Conservation (phyloP, 2,888 invertebrate genomes). For the Netelia inedita region DNA sequence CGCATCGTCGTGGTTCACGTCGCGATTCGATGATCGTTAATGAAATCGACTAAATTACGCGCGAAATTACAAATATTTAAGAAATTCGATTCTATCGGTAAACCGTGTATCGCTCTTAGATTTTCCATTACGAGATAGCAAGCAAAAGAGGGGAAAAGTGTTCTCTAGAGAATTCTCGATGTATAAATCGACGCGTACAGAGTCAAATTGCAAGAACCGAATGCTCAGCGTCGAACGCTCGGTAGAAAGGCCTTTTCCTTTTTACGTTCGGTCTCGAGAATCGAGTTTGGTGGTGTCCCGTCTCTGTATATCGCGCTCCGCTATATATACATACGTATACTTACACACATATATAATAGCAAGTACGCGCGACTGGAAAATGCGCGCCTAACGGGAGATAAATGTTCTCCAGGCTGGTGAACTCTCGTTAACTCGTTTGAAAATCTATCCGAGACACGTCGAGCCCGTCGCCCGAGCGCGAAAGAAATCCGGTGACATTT, state of each 20-base stretch:
- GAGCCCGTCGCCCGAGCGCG: slow-evolving; percentile 7
- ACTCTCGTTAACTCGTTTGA: slow-evolving; percentile 48
- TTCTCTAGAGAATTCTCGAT: not conserved
- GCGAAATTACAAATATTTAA: not conserved
- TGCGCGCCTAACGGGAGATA: slow-evolving; percentile 45
- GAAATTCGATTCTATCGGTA: not conserved
- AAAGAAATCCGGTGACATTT: too few relatives aligned
- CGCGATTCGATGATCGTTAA: slow-evolving; percentile 16
- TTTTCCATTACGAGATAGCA: slow-evolving; percentile 32
- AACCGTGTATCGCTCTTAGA: slow-evolving; percentile 1
- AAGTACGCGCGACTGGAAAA: slow-evolving; percentile 9
- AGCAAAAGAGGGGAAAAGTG: slow-evolving; percentile 5
- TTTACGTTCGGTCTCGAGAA: slow-evolving; percentile 60
- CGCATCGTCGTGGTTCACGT: slow-evolving; percentile 29
- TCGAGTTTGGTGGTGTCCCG: slow-evolving; percentile 51
- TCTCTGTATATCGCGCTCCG: slow-evolving; percentile 10
- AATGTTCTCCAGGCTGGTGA: slow-evolving; percentile 43
- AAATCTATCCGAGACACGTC: slow-evolving; percentile 46
- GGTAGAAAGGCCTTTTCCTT: slow-evolving; percentile 59
- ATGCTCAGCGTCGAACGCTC: slow-evolving; percentile 37
- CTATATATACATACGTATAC: not conserved
- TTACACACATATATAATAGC: not conserved
- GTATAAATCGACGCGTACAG: not conserved
- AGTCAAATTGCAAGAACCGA: slow-evolving; percentile 35
- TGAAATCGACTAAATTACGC: slow-evolving; percentile 29